Base-by-base conservation (phyloP, 2,888 invertebrate species). In the Drosophila koepferae region DNA sequence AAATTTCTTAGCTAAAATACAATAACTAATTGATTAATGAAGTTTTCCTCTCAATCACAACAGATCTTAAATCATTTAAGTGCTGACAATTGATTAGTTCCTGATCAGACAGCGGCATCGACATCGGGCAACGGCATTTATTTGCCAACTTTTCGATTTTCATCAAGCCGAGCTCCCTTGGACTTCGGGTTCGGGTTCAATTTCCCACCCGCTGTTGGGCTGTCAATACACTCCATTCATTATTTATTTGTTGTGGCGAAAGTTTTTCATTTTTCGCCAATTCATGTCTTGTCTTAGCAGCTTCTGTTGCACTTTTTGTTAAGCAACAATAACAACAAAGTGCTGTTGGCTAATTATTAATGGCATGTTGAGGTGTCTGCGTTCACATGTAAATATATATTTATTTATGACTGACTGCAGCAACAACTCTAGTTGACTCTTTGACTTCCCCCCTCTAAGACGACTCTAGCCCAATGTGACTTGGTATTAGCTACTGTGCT, bases 271-370 rank as follows among this genome's bases (percentile, higher is more conserved):
- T 81, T 74, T 82, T 58, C 63, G 77, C 64, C 51, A 72, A 72
- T 58, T 72, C 66, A 79, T 61, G 72, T 58, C 49, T 51, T 67
- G 65, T 67, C 54, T 66, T 68, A 66, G 58, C 81, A 68, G 71
- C 80, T 70, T 77, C 81, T 80, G 77, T 64, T 78, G 76, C 79
- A 76, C 79, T 63, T 78, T 82, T 82, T 82, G 76, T 48, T 67
- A 34, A 44, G 28, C 43, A 53, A 18, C 70, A 40, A 43, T 65
- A 66, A 63, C 65, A 67, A 20, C 43, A 48, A 36, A 36, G 20
- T 10, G 59, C 64, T 69, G 72, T 73, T 87, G 70, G 77, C 51
- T 87, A 87, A 87, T 84, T 89, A 84, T 87, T 84, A 81, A 78
- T 64, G 72, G 23, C 60, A 66, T 80, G 78, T 65, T 67, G 71